Evolutionary conservation across 2,113 vertebrate genomes (phyloP).

Genomic region (Sprattus sprattus): DNA sequence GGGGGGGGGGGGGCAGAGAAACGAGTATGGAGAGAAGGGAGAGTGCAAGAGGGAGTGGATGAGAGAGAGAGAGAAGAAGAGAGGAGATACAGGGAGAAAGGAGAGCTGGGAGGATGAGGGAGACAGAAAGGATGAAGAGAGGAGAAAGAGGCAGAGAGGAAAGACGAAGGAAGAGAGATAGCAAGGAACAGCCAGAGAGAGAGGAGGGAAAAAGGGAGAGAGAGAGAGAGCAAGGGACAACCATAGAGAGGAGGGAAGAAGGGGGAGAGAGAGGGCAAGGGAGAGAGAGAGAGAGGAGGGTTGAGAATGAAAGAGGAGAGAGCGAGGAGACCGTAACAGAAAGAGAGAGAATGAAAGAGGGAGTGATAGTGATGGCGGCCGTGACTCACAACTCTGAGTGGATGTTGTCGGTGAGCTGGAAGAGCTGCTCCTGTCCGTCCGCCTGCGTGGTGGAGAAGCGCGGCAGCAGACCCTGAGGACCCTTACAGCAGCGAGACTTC

Average conservation of each 20-base stretch:
- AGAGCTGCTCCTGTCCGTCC: slow-evolving; percentile 93
- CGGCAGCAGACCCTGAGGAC: slow-evolving; percentile 90
- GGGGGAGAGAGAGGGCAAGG: background rate
- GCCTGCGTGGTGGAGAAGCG: slow-evolving; percentile 83
- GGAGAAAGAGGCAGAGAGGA: background rate
- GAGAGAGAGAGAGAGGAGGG: background rate
- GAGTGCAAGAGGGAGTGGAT: background rate
- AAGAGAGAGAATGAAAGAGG: background rate
- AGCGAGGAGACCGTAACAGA: background rate
- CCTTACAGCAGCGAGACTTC: slow-evolving; percentile 88
- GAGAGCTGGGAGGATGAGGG: too few relatives aligned
- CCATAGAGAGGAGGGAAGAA: background rate
- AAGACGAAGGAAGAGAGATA: too few relatives aligned
- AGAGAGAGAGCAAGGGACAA: background rate
- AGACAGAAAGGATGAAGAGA: too few relatives aligned
- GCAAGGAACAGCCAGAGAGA: too few relatives aligned
- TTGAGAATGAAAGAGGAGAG: background rate
- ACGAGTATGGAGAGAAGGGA: background rate
- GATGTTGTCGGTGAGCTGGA: slow-evolving; percentile 90
- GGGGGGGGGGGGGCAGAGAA: background rate
- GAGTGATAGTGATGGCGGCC: background rate
- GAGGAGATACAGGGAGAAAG: background rate
- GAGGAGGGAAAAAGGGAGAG: background rate
- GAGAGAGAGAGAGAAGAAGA: background rate
- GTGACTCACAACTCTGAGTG: slow-evolving; percentile 92